Conservation (phyloP, 2,113 vertebrate species). For the Motacilla tschutschensis region DNA sequence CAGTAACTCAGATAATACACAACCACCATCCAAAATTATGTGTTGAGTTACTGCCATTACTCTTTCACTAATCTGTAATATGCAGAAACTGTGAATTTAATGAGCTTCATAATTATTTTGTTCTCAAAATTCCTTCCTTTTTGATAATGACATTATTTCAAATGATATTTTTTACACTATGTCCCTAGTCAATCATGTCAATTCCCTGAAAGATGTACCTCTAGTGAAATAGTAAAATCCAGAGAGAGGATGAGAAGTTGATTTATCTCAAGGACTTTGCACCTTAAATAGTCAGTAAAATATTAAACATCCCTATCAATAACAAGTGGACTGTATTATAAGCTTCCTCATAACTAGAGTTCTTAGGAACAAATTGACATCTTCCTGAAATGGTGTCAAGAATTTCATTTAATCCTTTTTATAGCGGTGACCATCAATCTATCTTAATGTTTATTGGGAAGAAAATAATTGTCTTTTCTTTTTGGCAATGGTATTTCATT, state of each 20-base stretch:
- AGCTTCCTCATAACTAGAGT: conserved; percentile 24
- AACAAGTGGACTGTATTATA: conserved; percentile 35
- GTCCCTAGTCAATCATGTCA: conserved; percentile 18
- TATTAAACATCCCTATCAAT: conserved; percentile 58
- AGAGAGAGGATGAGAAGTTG: conserved; percentile 10
- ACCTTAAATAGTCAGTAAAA: conserved; percentile 57
- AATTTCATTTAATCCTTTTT: conserved; percentile 43
- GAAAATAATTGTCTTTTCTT: conserved; percentile 57
- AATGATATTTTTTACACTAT: conserved; percentile 6
- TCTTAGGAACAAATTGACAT: conserved; percentile 43
- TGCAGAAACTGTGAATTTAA: conserved; percentile 41
- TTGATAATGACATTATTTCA: conserved; percentile 39
- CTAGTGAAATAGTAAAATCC: conserved; percentile 3
- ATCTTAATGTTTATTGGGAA: not conserved
- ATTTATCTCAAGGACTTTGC: conserved; percentile 57
- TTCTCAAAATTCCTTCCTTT: conserved; percentile 36
- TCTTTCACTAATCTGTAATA: conserved; percentile 53
- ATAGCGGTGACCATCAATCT: conserved; percentile 5
- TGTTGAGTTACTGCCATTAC: conserved; percentile 19
- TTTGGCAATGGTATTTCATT: conserved; percentile 23
- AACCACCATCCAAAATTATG: conserved; percentile 37
- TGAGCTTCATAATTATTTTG: conserved; percentile 49
- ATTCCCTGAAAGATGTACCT: conserved; percentile 4
- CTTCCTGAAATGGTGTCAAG: conserved; percentile 32
- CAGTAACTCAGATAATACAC: conserved; percentile 38